Conservation (phyloP, 2,113 vertebrate species). For the Lanius ludovicianus region DNA sequence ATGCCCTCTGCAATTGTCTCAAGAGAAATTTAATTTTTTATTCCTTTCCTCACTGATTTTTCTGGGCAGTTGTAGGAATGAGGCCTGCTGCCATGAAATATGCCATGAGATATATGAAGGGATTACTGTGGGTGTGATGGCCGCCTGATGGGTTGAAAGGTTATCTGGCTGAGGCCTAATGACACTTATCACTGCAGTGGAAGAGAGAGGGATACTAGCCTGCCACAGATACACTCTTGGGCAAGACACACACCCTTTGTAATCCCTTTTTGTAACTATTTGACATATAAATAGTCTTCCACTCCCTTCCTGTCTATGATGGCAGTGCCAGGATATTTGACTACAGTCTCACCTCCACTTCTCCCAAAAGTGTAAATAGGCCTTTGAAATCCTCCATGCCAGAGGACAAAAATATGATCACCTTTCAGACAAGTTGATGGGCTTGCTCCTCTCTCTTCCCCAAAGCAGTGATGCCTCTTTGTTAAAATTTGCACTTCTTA, state of each 20-base stretch:
- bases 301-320: not conserved
- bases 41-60: not conserved
- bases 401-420: accelerated
- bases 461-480: not conserved
- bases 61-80: not conserved
- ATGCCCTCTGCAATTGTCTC: not conserved
- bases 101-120: not conserved
- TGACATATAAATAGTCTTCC: not conserved
- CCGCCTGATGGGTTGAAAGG: not conserved
- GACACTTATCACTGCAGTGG: not conserved
- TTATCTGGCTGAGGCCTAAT: not conserved
- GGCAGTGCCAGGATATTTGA: not conserved
- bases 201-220: not conserved
- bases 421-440: not conserved
- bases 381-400: not conserved
- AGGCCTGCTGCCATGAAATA: not conserved
- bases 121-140: accelerated
- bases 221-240: not conserved
- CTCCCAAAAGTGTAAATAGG: not conserved
- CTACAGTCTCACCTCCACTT: not conserved
- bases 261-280: not conserved
- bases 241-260: not conserved
- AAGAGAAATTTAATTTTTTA: not conserved
- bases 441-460: not conserved
- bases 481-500: not conserved